Base-by-base conservation (phyloP, 2,797 vertebrate genomes). In the Coendou prehensilis region DNA sequence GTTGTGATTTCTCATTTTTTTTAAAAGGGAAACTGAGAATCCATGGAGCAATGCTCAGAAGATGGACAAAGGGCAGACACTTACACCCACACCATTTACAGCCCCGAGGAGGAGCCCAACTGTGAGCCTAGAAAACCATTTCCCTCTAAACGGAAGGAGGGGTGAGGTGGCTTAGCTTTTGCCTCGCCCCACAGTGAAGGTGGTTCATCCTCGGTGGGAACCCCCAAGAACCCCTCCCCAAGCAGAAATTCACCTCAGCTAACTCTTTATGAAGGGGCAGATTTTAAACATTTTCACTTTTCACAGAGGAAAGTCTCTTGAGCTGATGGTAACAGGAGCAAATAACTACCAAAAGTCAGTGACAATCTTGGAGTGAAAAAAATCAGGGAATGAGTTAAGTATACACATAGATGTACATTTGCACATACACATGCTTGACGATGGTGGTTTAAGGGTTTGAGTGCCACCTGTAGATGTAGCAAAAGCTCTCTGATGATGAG, bases 131-230 rank as follows among this genome's bases (percentile, higher is more conserved):
- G 71, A 41, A 89, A 64, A 33, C 3, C 1, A 1, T 6, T 78
- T 67, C 52, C 52, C n/a, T 37, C 52, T 56, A 11, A 76, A 26
- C 11, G 2, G 7, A 87, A 28, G 75, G 80, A 9, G 20, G 5
- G 56, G 1, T 1, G n/a, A 9, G 9, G 2, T 7, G 13, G 5
- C 63, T 61, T 26, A 2, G 57, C 13, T 37, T 47, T 20, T 11
- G 22, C n/a, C 63, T 69, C 15, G 0, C 15, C 0, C 0, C 2
- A 18, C 22, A 13, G 15, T 20, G 23, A 6, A 11, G 9, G 6
- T 18, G 4, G 1, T 15, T 79, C 37, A 2, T 89, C 57, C 26
- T 63, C 41, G 33, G 2, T 26, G 14, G 52, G 56, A 50, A 28
- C 11, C 2, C 5, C 64, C 26, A 6, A 30, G 45, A 13, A 73